Conservation (phyloP, 2,888 invertebrate species). For the Notodonta ziczac region DNA sequence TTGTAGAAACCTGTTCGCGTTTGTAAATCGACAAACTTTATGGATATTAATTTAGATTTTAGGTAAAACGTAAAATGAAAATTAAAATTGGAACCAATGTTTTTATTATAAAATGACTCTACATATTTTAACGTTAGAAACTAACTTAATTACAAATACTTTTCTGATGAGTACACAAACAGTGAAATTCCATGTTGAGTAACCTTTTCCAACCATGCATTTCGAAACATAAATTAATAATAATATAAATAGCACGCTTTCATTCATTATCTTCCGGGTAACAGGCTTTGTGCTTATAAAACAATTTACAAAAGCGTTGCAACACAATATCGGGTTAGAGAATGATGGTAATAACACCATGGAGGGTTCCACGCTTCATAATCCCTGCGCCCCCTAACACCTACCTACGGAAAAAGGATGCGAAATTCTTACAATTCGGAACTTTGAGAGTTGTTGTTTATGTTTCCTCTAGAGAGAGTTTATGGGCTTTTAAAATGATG, state of each 20-base stretch:
- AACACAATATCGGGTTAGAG: constrained; percentile 47
- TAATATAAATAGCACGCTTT: neutral
- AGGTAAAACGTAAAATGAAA: no score
- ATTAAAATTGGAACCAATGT: no score
- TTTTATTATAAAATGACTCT: no score
- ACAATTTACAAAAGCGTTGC: constrained; percentile 48
- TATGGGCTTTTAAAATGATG: neutral
- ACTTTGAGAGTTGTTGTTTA: constrained; percentile 39
- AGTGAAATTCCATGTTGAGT: neutral
- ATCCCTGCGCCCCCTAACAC: constrained; percentile 28
- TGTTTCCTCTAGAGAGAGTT: constrained; percentile 28
- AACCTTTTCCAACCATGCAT: neutral
- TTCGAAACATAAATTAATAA: constrained; percentile 7
- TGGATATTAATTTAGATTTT: constrained; percentile 27
- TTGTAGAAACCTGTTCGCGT: constrained; percentile 47
- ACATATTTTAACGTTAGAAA: no score
- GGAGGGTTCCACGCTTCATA: constrained; percentile 42
- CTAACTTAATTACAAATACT: no score
- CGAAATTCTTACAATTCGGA: constrained; percentile 41
- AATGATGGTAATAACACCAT: constrained; percentile 45
- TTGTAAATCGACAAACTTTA: constrained; percentile 47
- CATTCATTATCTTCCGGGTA: constrained; percentile 25
- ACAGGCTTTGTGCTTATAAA: constrained; percentile 33
- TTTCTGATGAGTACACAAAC: neutral
- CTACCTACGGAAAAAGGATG: constrained; percentile 37